Percentiles rank a stretch among this genome's conserved stretches.
phyloP scores from a whole-genome alignment of 2,797 vertebrate genomes.

The Cossypha niveicapilla region DNA sequence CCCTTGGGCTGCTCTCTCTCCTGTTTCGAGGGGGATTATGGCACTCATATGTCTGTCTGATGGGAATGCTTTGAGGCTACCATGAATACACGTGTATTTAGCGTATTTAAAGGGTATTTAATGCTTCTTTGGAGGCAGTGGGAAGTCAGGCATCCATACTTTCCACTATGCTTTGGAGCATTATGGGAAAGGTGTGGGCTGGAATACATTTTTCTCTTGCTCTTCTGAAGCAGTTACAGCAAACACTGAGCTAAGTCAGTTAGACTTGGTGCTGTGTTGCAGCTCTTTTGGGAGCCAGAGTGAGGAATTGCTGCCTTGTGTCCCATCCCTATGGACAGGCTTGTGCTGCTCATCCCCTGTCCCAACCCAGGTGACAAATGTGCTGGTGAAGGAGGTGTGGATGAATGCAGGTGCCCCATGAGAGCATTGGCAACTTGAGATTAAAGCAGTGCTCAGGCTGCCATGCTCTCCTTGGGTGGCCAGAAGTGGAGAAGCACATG shows the following conservation, averaged over 20 bases:
- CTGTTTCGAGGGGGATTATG: background rate
- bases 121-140: background rate
- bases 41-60: background rate
- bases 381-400: background rate
- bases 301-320: background rate
- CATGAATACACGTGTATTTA: background rate
- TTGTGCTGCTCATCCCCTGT: background rate
- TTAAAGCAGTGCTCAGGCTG: background rate
- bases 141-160: background rate
- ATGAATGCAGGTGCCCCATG: background rate
- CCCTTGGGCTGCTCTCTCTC: background rate
- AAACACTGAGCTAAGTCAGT: background rate
- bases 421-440: background rate
- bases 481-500: background rate
- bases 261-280: background rate
- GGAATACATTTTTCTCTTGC: background rate
- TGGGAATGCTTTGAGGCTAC: background rate
- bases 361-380: rapidly evolving
- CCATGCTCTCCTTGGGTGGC: background rate
- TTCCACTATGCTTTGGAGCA: background rate
- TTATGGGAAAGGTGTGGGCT: background rate
- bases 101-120: background rate
- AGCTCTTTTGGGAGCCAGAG: rapidly evolving
- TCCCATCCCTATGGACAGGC: background rate
- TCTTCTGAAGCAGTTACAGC: background rate